A percentile compares a stretch with the other conserved stretches of the same genome.
phyloP scores from a whole-genome alignment of 2,888 invertebrate genomes.

The Drosophila infuscata region DNA sequence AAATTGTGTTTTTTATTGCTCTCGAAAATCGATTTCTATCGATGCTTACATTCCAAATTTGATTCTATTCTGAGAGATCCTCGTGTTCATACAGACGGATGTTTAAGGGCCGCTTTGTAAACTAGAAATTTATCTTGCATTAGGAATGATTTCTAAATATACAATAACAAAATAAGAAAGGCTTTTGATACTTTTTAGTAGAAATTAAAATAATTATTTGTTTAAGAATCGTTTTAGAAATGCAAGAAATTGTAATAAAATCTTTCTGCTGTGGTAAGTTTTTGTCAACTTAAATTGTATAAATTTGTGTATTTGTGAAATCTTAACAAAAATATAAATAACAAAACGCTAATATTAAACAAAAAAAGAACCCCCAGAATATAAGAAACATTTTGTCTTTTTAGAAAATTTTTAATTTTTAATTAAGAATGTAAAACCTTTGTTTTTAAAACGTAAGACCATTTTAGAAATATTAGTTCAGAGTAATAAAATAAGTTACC shows the following conservation, averaged over 20 bases:
- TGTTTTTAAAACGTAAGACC: not conserved
- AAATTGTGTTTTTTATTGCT: too few species aligned
- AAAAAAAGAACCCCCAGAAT: not conserved
- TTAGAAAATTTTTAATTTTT: too few species aligned
- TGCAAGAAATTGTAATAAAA: not conserved
- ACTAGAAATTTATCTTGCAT: too few species aligned
- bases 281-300: not conserved
- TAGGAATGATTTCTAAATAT: too few species aligned
- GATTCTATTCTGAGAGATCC: too few species aligned
- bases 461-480: not conserved
- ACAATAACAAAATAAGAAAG: too few species aligned
- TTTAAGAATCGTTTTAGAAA: not conserved
- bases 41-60: too few species aligned
- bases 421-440: not conserved
- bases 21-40: too few species aligned
- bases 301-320: not conserved
- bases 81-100: too few species aligned
- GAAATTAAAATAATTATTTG: not conserved
- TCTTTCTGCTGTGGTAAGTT: not conserved
- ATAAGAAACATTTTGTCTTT: not conserved
- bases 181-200: too few species aligned
- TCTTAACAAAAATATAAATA: not conserved
- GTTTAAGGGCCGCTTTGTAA: too few species aligned
- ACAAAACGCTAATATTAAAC: not conserved
- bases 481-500: not conserved